Evolutionary conservation across 92 coral and sea anemone species (phyloP).

Genomic region (Heteractis magnifica): DNA sequence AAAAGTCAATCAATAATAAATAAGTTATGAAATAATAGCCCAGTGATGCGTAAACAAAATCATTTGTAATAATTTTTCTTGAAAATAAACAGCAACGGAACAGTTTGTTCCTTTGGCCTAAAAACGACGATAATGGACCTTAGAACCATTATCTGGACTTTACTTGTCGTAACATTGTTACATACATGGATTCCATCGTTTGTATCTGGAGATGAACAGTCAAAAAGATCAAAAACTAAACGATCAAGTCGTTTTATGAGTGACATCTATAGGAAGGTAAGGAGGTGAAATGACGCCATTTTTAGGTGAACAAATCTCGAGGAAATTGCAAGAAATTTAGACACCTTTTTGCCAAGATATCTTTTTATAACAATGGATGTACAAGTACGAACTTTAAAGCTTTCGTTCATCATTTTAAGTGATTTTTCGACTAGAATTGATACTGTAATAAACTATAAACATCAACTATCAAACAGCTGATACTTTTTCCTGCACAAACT

Average conservation of each 20-base stretch:
- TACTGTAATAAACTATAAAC: background rate
- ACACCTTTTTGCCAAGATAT: background rate
- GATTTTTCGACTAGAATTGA: background rate
- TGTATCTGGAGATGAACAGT: constrained; percentile 3
- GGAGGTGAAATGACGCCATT: constrained; percentile 6
- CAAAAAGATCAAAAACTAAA: constrained; percentile 16
- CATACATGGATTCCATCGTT: constrained; percentile 26
- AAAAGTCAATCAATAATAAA: constrained; percentile 34
- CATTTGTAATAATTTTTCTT: constrained; percentile 8
- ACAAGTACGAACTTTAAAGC: background rate
- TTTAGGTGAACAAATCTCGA: background rate
- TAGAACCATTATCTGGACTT: constrained; percentile 9
- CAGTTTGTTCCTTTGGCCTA: constrained; percentile 20
- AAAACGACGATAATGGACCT: constrained; percentile 10
- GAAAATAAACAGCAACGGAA: constrained; percentile 21
- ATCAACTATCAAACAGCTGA: background rate
- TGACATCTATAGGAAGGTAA: constrained; percentile 22
- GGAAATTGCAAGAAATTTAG: background rate
- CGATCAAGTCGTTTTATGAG: constrained; percentile 15
- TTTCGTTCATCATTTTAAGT: background rate
- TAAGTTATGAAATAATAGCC: constrained; percentile 66
- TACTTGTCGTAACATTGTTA: background rate
- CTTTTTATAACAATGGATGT: background rate
- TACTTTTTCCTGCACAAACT: background rate
- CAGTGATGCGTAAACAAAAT: constrained; percentile 38